Percentiles rank a stretch among this genome's conserved stretches.
Evolutionary conservation across 2,797 vertebrate species (phyloP).

Genomic region (Brachymystax lenok): DNA sequence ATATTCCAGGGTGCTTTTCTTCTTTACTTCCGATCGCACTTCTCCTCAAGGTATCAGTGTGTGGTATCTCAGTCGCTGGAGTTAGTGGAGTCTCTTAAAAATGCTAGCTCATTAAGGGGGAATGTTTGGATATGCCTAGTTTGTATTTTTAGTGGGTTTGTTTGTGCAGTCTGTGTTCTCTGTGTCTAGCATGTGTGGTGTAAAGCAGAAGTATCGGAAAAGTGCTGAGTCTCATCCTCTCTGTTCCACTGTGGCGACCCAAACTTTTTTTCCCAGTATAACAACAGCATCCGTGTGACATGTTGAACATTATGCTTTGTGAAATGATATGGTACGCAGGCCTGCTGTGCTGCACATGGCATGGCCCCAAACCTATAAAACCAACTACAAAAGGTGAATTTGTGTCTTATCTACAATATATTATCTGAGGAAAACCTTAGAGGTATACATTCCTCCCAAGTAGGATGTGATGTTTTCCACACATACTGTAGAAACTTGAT

Average conservation of each 20-base stretch:
- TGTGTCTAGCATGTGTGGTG: constrained; percentile 10
- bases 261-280: constrained; percentile 68
- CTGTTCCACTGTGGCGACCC: constrained; percentile 69
- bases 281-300: constrained; percentile 66
- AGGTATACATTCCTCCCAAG: background rate
- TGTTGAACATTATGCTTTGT: constrained; percentile 62
- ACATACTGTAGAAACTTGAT: too few relatives aligned
- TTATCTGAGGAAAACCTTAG: background rate
- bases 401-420: background rate
- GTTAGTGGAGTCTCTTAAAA: constrained; percentile 78
- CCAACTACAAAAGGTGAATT: background rate
- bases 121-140: constrained; percentile 84
- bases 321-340: constrained; percentile 53
- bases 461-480: background rate
- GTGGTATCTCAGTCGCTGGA: constrained; percentile 56
- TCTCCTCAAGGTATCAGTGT: constrained; percentile 82
- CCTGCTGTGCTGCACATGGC: background rate
- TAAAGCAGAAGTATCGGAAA: too few relatives aligned
- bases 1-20: constrained; percentile 68
- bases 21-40: constrained; percentile 72
- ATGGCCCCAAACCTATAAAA: constrained; percentile 52
- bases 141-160: constrained; percentile 86
- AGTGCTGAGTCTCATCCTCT: constrained; percentile 59
- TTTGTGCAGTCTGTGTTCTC: constrained; percentile 78
- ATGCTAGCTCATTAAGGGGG: constrained; percentile 81